Evolutionary conservation across 2,888 invertebrate species (phyloP).

Genomic region (Galerucella pusilla): DNA sequence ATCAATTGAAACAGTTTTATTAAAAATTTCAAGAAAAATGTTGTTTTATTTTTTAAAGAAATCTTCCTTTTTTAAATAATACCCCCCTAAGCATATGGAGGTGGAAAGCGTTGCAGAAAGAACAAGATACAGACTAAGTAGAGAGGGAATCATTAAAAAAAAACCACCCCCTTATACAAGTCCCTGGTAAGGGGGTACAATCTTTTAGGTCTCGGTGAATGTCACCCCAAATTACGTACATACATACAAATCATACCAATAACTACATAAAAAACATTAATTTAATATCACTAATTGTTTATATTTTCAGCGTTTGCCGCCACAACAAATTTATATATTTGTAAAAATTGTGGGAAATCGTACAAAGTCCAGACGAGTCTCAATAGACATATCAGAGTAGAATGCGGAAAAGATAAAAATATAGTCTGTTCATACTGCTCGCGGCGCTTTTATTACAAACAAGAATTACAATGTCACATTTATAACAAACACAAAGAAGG

Average conservation of each 20-base stretch:
- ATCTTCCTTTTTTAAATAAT: no score
- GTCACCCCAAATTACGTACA: no score
- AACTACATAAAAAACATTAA: background rate
- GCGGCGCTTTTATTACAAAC: conserved; percentile 40
- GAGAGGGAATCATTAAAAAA: no score
- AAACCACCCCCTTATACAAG: no score
- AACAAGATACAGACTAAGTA: no score
- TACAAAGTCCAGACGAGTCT: conserved; percentile 44
- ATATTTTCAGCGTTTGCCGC: background rate
- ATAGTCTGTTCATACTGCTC: conserved; percentile 36
- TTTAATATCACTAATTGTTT: background rate
- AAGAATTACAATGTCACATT: conserved; percentile 40
- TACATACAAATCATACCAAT: no score
- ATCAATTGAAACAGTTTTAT: conserved; percentile 2
- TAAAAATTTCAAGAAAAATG: background rate
- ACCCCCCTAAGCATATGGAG: no score
- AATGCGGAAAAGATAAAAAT: conserved; percentile 62
- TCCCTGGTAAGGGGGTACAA: no score
- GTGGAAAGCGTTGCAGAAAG: no score
- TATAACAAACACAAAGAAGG: conserved; percentile 35
- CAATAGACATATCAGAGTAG: conserved; percentile 46
- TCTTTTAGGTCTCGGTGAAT: no score
- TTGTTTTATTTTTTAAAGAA: no score
- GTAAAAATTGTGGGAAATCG: conserved; percentile 41
- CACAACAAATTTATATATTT: conserved; percentile 20